Evolutionary conservation across 2,888 invertebrate genomes (phyloP), one percentile per base, ranked within the genome.

Genomic region (Pyrrhosoma nymphula): DNA sequence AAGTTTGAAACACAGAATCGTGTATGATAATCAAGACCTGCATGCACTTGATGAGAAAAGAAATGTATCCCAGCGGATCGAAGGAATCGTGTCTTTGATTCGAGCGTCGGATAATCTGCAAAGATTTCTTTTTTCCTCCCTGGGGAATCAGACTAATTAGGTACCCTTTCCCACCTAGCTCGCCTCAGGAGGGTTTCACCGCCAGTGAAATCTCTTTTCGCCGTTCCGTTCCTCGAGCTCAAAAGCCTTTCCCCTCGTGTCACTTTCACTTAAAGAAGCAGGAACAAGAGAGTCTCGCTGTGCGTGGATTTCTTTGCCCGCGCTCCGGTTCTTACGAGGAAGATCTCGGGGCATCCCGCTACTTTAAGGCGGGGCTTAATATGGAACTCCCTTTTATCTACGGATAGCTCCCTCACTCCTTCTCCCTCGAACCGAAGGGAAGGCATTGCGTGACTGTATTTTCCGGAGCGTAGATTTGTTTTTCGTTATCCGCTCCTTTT

Each of bases 241-340:
- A 35, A n/a, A 18, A 82, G 82, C n/a, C 69, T 69, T 26, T n/a
- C 82, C 35, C 69, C 26, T 12, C 20, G 60, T 12, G 82, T 82
- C 82, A 82, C 82, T 82, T 82, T 82, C 82, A 30, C 82, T 82
- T 35, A 35, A 82, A 82, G 82, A 26, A 82, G 35, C 82, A 82
- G 82, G 35, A 35, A 82, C 82, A 82, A 82, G 82, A 26, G 82
- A 82, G 12, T 82, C 82, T 18, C 82, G 82, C 35, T 16, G 82
- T 82, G 82, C 82, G 82, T 82, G 82, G 82, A 82, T 82, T 82
- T 82, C 82, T 35, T 82, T 82, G 14, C 18, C 82, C 35, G 10
- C 12, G n/a, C 35, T 4, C 14, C 18, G 26, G 16, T 82, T 35
- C 82, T 82, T 0, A 14, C 16, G 35, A 30, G 82, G 60, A 60